A percentile compares a stretch with the other conserved stretches of the same genome.
phyloP scores from a whole-genome alignment of 2,888 invertebrate species.

The Acheta domesticus region DNA sequence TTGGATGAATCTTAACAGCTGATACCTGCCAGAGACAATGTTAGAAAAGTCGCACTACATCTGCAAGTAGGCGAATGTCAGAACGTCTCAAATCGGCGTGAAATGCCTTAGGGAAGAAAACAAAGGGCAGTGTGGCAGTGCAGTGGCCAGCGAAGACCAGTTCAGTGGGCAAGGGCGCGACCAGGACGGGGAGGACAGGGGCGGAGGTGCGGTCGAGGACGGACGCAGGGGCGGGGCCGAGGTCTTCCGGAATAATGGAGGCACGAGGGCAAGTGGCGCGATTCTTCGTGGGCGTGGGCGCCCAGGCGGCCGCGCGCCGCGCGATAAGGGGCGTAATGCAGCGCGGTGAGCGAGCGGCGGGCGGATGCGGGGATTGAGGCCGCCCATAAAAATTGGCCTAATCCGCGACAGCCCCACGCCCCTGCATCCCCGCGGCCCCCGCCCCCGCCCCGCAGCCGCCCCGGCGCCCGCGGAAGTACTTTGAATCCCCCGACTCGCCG shows the following conservation, averaged over 20 bases:
- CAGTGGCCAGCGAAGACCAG: too few relatives aligned
- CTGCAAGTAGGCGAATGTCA: too few relatives aligned
- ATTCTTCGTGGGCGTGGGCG: not conserved
- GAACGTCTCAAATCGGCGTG: too few relatives aligned
- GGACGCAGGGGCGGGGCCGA: not conserved
- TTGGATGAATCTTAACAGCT: too few relatives aligned
- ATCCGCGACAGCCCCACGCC: not conserved
- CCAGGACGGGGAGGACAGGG: not conserved
- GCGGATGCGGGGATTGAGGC: not conserved
- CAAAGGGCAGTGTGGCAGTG: too few relatives aligned
- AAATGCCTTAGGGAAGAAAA: too few relatives aligned
- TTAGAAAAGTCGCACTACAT: too few relatives aligned
- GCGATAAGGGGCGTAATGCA: constrained; percentile 18
- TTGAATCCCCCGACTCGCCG: not conserved
- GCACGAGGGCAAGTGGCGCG: not conserved
- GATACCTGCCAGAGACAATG: too few relatives aligned
- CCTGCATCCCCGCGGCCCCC: not conserved
- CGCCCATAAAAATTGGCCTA: constrained; percentile 1
- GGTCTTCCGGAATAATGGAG: constrained; percentile 4
- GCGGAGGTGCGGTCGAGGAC: not conserved
- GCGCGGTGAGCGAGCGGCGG: not conserved
- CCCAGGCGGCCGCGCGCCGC: not conserved
- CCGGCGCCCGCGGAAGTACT: not conserved
- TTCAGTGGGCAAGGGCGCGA: too few relatives aligned
- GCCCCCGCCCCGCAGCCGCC: not conserved